phyloP scores from a whole-genome alignment of 2,797 vertebrate species.

The Lycodopsis pacificus region DNA sequence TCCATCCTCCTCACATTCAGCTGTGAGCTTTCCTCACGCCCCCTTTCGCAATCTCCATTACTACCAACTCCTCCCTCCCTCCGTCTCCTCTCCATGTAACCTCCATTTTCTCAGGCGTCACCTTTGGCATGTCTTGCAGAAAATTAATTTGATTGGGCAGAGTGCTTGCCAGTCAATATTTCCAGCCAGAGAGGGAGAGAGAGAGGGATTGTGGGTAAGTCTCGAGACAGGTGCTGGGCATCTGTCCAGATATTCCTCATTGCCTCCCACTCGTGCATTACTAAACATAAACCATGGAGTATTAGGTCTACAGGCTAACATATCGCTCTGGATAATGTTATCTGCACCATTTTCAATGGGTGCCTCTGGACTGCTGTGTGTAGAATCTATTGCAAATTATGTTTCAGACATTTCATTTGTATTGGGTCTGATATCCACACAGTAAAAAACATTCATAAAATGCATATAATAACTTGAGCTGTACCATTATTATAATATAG shows the following conservation, averaged over 20 bases:
- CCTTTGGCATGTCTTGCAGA: constrained; percentile 79
- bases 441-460: neutral
- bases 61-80: constrained; percentile 4
- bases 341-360: neutral
- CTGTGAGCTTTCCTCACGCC: neutral
- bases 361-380: neutral
- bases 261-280: constrained; percentile 24
- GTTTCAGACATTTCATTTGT: neutral
- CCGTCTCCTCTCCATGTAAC: constrained; percentile 36
- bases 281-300: constrained; percentile 39
- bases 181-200: constrained; percentile 70
- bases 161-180: constrained; percentile 83
- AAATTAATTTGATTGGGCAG: constrained; percentile 83
- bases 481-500: neutral
- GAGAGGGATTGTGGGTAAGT: constrained; percentile 67
- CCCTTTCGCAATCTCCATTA: constrained; percentile 18
- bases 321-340: neutral
- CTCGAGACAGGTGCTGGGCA: constrained; percentile 73
- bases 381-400: neutral
- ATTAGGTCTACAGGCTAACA: constrained; percentile 13
- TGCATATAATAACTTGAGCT: neutral
- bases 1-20: constrained; percentile 13
- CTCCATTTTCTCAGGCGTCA: constrained; percentile 77
- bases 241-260: constrained; percentile 54
- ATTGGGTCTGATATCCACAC: neutral